Conservation (phyloP, 2,888 invertebrate genomes). For the Diaperis boleti region DNA sequence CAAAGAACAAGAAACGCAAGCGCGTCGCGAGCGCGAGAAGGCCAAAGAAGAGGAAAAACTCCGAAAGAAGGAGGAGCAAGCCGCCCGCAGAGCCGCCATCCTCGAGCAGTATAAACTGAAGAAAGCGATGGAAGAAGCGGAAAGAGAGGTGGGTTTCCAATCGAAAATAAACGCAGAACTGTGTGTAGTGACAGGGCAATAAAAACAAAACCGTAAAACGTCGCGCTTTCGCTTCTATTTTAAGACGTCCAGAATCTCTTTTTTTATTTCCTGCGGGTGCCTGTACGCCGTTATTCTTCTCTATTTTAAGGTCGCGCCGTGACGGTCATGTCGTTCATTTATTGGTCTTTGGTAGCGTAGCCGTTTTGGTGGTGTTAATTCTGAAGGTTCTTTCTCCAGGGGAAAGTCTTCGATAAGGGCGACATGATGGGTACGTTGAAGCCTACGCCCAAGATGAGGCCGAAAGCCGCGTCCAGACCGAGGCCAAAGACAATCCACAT, state of each 20-base stretch:
- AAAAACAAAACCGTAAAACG: slow-evolving; percentile 13
- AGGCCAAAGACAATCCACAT: slow-evolving; percentile 93
- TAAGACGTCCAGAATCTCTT: slow-evolving; percentile 12
- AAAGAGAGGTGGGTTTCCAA: slow-evolving; percentile 75
- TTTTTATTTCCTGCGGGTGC: slow-evolving; percentile 9
- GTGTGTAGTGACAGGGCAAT: slow-evolving; percentile 2
- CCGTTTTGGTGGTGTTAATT: not conserved
- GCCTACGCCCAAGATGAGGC: slow-evolving; percentile 74
- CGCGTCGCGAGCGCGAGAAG: slow-evolving; percentile 81
- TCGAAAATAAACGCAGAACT: slow-evolving; percentile 25
- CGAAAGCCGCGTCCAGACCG: slow-evolving; percentile 76
- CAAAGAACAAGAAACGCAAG: slow-evolving; percentile 85
- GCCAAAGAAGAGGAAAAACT: slow-evolving; percentile 81
- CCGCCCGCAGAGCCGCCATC: slow-evolving; percentile 87
- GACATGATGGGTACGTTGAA: slow-evolving; percentile 74
- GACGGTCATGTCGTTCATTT: slow-evolving; percentile 61
- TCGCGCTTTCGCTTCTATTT: slow-evolving; percentile 22
- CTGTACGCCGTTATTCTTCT: slow-evolving; percentile 17
- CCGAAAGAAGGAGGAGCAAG: slow-evolving; percentile 85
- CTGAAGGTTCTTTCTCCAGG: slow-evolving; percentile 67
- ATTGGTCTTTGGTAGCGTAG: slow-evolving; percentile 56
- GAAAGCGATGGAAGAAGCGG: slow-evolving; percentile 93
- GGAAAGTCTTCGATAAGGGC: slow-evolving; percentile 81
- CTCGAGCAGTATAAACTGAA: slow-evolving; percentile 94
- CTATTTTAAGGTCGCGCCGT: slow-evolving; percentile 28